A percentile compares a stretch with the other conserved stretches of the same genome.
phyloP scores from a whole-genome alignment of 2,888 invertebrate species.

The Pristionchus mayeri region DNA sequence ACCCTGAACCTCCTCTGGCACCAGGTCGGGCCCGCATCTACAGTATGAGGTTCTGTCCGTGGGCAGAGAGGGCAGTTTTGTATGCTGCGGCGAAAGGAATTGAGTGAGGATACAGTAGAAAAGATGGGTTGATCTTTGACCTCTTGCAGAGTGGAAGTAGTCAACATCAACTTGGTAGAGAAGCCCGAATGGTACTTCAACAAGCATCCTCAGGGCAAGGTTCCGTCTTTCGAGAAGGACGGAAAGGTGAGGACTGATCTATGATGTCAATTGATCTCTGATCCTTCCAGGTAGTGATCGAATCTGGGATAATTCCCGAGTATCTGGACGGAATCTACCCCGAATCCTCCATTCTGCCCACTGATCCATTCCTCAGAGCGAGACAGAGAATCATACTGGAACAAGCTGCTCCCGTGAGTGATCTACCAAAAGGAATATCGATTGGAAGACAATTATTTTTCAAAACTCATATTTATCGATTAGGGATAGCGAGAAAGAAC shows the following conservation, averaged over 20 bases:
- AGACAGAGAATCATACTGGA: slow-evolving; percentile 85
- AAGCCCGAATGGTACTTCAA: slow-evolving; percentile 87
- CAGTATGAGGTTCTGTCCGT: slow-evolving; percentile 90
- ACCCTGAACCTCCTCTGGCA: slow-evolving; percentile 55
- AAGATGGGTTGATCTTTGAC: neutral
- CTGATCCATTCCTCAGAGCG: slow-evolving; percentile 83
- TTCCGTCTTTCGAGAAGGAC: slow-evolving; percentile 84
- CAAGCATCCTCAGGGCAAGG: slow-evolving; percentile 80
- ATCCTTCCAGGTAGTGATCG: slow-evolving; percentile 82
- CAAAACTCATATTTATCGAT: too few relatives aligned
- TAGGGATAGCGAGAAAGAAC: too few relatives aligned
- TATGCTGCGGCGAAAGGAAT: slow-evolving; percentile 80
- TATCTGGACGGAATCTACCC: slow-evolving; percentile 88
- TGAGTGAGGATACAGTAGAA: slow-evolving; percentile 52
- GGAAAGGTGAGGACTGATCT: slow-evolving; percentile 52
- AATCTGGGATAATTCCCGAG: slow-evolving; percentile 86
- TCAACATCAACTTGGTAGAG: slow-evolving; percentile 76
- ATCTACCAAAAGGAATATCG: too few relatives aligned
- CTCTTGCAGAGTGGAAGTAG: slow-evolving; percentile 59
- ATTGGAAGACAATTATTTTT: too few relatives aligned
- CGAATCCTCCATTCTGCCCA: slow-evolving; percentile 81
- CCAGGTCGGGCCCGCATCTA: slow-evolving; percentile 84
- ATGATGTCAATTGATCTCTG: neutral
- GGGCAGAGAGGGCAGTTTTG: slow-evolving; percentile 85
- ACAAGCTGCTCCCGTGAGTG: slow-evolving; percentile 78